Evolutionary conservation across 2,113 vertebrate species (phyloP).

Genomic region (Alaudala cheleensis): DNA sequence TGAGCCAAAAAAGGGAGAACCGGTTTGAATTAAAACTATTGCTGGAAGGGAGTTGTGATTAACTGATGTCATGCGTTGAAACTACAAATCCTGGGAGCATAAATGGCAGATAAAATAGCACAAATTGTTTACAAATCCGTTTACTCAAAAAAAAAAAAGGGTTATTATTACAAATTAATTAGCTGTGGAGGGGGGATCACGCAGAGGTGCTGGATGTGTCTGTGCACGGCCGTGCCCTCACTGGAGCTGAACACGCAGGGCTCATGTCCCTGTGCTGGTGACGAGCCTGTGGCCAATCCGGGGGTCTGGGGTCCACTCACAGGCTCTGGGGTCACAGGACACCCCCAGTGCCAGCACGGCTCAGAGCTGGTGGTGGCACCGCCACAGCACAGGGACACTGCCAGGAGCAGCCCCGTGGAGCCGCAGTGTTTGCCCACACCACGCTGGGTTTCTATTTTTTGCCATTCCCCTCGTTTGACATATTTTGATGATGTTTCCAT

Average conservation of each 20-base stretch:
- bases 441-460: not conserved
- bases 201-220: accelerated
- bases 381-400: not conserved
- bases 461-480: not conserved
- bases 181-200: not conserved
- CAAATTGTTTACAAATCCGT: slow-evolving; percentile 48
- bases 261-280: accelerated
- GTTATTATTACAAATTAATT: not conserved
- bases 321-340: accelerated
- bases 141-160: not conserved
- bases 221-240: accelerated
- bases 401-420: not conserved
- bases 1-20: not conserved
- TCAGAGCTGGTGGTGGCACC: accelerated
- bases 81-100: slow-evolving; percentile 26
- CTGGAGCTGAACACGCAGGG: accelerated
- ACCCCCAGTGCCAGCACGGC: accelerated
- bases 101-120: slow-evolving; percentile 34
- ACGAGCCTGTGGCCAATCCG: accelerated
- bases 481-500: not conserved
- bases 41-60: slow-evolving; percentile 56
- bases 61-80: slow-evolving; percentile 46
- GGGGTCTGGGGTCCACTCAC: accelerated
- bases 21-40: slow-evolving; percentile 57
- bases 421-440: not conserved